Base-by-base conservation (phyloP, 2,888 invertebrate genomes). In the Leucophora obtusa region DNA sequence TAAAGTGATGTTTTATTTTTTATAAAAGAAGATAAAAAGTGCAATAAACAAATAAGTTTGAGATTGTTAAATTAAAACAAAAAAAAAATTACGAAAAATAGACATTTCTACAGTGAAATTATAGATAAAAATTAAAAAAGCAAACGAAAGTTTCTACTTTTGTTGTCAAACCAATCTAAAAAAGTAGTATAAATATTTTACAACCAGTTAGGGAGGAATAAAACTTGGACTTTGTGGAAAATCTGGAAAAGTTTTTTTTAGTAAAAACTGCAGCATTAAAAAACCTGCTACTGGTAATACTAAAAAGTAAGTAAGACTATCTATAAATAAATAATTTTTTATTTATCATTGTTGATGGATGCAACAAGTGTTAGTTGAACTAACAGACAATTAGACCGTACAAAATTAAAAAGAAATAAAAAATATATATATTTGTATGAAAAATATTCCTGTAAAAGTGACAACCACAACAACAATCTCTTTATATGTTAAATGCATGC, bases 11-110 rank as follows among this genome's bases (percentile, higher is more conserved):
- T 47, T 47, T 47, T 47, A n/a, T n/a, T 47, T 47, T 47, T 47
- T 47, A 65, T 83, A 59, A 83, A 76, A 73, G 72, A 58, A 62
- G 43, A 58, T 62, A 47, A 76, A 71, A 81, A 81, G 81, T 81
- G 81, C 77, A 81, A 77, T 81, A 77, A 81, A 81, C 50, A 76
- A 81, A 54, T 62, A 77, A 69, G 9, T 50, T 65, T 59, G 53
- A 60, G 51, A 58, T 38, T 82, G 69, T 71, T 66, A 79, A 62
- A 69, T 65, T n/a, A 28, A 24, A 73, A 9, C 47, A 59, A 53
- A 7, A 58, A 65, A 21, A 35, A 35, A 21, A 4, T n/a, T 56
- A 58, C 58, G 66, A 72, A 66, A 54, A 47, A 15, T 38, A 73
- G 47, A 59, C 69, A 63, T 66, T 33, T 59, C 14, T 68, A 59